These are phyloP conservation scores for Nasalis larvatus DNA, from an alignment of 2,113 vertebrate genomes.

Conservation along the genomic window DNA sequence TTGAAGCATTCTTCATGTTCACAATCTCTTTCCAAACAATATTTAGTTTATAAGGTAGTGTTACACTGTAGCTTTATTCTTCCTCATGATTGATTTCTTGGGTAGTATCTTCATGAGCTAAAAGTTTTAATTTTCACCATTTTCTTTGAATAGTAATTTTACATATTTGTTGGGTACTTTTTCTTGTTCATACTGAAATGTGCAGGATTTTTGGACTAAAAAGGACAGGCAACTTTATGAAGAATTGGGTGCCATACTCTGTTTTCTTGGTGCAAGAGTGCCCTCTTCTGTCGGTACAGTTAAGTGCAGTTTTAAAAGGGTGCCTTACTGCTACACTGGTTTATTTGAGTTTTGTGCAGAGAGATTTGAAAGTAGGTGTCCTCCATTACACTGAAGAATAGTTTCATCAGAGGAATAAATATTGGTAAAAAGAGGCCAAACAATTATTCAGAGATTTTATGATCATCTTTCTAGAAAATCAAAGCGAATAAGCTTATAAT, in stretches of 20 bases:
- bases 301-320: neutral
- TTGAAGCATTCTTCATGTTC: neutral
- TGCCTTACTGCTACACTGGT: neutral
- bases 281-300: slow-evolving; percentile 31
- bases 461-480: neutral
- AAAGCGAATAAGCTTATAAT: neutral
- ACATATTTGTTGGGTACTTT: neutral
- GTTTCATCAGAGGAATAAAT: neutral
- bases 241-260: neutral
- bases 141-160: neutral
- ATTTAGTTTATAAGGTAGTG: neutral
- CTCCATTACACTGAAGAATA: neutral
- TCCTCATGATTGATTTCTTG: neutral
- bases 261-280: neutral
- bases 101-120: neutral
- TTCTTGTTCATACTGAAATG: neutral
- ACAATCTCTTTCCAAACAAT: neutral
- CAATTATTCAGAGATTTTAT: neutral
- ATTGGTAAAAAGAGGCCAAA: neutral
- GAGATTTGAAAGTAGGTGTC: neutral
- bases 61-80: neutral
- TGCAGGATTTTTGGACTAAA: neutral
- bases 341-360: neutral
- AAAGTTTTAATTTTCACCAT: neutral
- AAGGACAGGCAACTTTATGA: neutral